These are phyloP conservation scores for Tringa solitaria DNA, from an alignment of 2,113 vertebrate genomes.

Conservation along the genomic window DNA sequence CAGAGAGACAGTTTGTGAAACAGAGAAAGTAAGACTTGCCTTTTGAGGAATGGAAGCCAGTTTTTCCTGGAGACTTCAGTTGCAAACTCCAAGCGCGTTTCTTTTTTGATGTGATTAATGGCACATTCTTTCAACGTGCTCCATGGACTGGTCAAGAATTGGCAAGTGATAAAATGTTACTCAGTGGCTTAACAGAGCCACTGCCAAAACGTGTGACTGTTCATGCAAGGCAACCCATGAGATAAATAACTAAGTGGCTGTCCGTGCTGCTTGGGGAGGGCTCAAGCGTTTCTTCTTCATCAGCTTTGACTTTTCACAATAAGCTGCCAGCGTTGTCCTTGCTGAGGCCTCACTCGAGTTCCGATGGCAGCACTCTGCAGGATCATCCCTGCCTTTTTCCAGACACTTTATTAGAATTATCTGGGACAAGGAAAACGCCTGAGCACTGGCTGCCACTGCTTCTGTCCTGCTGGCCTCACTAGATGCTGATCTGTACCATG, in stretches of 20 bases:
- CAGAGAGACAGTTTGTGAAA: background rate
- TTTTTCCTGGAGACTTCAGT: background rate
- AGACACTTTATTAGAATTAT: background rate
- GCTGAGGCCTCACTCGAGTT: background rate
- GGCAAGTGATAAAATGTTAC: background rate
- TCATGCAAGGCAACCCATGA: background rate
- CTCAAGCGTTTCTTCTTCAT: background rate
- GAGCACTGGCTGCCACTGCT: background rate
- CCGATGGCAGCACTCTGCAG: rapidly evolving
- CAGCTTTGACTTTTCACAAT: background rate
- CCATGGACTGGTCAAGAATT: background rate
- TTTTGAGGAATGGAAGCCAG: background rate
- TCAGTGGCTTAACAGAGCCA: background rate
- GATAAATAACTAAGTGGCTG: background rate
- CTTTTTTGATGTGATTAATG: background rate
- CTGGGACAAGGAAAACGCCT: background rate
- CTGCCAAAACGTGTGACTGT: background rate
- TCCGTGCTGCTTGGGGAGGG: background rate
- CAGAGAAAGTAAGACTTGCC: background rate
- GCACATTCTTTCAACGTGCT: background rate
- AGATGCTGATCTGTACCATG: background rate
- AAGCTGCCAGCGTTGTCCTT: rapidly evolving
- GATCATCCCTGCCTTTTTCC: background rate
- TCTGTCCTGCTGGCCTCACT: background rate
- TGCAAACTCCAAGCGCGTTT: rapidly evolving